These are phyloP conservation scores for Rhinogobio ventralis DNA, from an alignment of 2,797 vertebrate species.

Conservation along the genomic window DNA sequence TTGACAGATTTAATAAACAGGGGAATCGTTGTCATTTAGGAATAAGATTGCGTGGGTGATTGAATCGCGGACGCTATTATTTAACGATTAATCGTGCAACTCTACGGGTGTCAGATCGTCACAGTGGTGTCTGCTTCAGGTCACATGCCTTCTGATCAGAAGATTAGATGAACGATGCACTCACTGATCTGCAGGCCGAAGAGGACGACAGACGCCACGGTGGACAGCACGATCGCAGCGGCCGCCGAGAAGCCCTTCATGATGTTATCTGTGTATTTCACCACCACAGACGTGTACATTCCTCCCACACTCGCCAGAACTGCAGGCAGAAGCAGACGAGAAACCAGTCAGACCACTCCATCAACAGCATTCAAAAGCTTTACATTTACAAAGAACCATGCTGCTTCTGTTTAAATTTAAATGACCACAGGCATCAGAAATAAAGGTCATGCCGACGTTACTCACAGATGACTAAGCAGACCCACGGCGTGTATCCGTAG, in stretches of 20 bases:
- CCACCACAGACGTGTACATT: constrained; percentile 94
- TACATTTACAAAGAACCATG: neutral
- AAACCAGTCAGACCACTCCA: neutral
- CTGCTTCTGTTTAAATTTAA: neutral
- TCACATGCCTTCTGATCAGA: neutral
- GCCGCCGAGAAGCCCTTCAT: constrained; percentile 99
- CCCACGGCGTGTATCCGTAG: constrained; percentile 90
- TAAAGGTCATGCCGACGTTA: constrained; percentile 51
- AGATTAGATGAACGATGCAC: constrained; percentile 62
- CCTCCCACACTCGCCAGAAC: constrained; percentile 95
- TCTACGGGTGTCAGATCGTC: no score
- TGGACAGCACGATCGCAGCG: constrained; percentile 93
- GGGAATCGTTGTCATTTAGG: no score
- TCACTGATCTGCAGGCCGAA: constrained; percentile 96
- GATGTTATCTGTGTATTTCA: constrained; percentile 99
- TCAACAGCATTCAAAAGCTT: neutral
- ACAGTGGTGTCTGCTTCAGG: no score
- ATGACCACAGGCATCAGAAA: no score
- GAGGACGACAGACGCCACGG: constrained; percentile 89
- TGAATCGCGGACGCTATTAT: no score
- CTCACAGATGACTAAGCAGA: constrained; percentile 94
- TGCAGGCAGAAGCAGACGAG: constrained; percentile 64
- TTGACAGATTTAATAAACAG: no score
- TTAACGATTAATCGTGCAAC: no score
- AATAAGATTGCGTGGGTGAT: no score